A percentile compares a stretch with the other conserved stretches of the same genome.
Conservation (phyloP, 2,888 invertebrate genomes). For the Tetheella fluctuosa region DNA sequence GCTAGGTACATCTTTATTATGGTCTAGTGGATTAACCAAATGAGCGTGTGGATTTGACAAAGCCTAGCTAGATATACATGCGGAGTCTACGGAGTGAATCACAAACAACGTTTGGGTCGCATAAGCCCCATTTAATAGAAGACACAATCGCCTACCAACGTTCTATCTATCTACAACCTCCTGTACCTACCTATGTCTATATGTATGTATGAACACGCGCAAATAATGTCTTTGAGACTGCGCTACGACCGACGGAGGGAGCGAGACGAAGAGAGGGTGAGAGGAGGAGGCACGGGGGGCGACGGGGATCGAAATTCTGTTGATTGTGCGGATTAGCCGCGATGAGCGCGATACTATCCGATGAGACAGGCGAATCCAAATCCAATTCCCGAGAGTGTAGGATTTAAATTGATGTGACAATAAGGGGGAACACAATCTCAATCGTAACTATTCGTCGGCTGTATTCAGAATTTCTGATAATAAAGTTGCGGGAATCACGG, state of each 20-base stretch:
- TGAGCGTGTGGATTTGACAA: background rate
- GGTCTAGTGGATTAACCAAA: background rate
- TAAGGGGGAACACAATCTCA: background rate
- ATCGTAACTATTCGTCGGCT: slow-evolving; percentile 4
- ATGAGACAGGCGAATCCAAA: slow-evolving; percentile 4
- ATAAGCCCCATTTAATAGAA: slow-evolving; percentile 2
- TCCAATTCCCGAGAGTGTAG: slow-evolving; percentile 10
- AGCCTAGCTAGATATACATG: background rate
- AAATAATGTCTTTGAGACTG: slow-evolving; percentile 8
- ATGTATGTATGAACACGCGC: slow-evolving; percentile 7
- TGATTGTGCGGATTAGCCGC: slow-evolving; percentile 9
- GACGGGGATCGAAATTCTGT: slow-evolving; percentile 6
- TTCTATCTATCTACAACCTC: background rate
- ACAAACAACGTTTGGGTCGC: slow-evolving; percentile 1
- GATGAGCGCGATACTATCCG: slow-evolving; percentile 6
- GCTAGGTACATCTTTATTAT: background rate
- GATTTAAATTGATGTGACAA: slow-evolving; percentile 9
- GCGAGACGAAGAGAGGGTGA: background rate
- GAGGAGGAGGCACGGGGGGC: background rate
- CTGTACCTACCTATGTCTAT: background rate
- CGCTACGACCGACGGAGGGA: background rate
- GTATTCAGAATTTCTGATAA: slow-evolving; percentile 6
- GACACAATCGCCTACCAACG: slow-evolving; percentile 1
- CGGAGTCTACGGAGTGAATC: background rate
- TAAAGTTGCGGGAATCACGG: slow-evolving; percentile 3